Percentiles rank a stretch among this genome's conserved stretches.
phyloP scores from a whole-genome alignment of 2,113 vertebrate species.

The Entomyzon cyanotis region DNA sequence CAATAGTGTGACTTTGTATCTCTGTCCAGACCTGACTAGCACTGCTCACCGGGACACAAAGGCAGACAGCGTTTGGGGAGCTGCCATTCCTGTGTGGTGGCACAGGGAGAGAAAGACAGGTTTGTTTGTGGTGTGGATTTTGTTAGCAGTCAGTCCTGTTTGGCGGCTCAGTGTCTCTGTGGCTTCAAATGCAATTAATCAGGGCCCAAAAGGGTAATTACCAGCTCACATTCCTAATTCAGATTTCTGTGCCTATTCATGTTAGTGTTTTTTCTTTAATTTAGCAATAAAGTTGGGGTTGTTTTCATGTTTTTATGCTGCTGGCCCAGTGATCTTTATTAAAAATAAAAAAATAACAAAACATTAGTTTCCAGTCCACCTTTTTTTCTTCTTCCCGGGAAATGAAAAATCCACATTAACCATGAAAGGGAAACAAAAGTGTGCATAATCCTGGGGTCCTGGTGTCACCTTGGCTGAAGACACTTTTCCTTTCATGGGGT shows the following conservation, averaged over 20 bases:
- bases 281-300: conserved; percentile 21
- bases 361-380: not conserved
- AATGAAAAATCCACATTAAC: conserved; percentile 4
- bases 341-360: not conserved
- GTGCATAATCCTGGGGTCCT: not conserved
- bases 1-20: conserved; percentile 41
- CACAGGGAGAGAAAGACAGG: conserved; percentile 51
- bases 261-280: conserved; percentile 25
- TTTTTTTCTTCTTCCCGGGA: not conserved
- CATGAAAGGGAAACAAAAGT: not conserved
- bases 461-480: conserved; percentile 52
- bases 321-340: not conserved
- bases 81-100: conserved; percentile 57
- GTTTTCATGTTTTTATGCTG: conserved; percentile 29
- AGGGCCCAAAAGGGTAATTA: conserved; percentile 31
- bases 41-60: conserved; percentile 41
- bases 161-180: conserved; percentile 32
- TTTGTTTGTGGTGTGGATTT: conserved; percentile 59
- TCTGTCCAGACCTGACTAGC: not conserved
- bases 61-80: conserved; percentile 47
- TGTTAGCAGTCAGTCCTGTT: conserved; percentile 27
- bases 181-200: conserved; percentile 62
- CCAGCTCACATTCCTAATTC: conserved; percentile 37
- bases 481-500: conserved; percentile 27
- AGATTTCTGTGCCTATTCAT: conserved; percentile 33